A percentile compares a stretch with the other conserved stretches of the same genome.
These are phyloP conservation scores for Hyphantria cunea DNA, from an alignment of 1,140 invertebrate genomes.

Conservation along the genomic window DNA sequence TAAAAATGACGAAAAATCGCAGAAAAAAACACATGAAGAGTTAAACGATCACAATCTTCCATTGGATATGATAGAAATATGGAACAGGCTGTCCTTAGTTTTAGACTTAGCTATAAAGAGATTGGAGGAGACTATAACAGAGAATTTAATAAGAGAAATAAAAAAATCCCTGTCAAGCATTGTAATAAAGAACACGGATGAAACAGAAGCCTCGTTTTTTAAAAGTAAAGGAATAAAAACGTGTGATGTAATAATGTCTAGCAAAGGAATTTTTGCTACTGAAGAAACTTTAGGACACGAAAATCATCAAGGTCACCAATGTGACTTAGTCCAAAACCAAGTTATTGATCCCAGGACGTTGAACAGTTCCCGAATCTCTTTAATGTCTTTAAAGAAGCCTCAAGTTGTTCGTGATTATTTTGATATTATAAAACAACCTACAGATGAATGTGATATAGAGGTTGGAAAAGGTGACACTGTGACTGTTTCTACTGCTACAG, in stretches of 20 bases:
- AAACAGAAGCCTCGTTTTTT: constrained; percentile 2
- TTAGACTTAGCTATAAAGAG: constrained; percentile 55
- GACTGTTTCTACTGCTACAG: constrained; percentile 35
- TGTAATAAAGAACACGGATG: constrained; percentile 21
- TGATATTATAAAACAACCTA: constrained; percentile 45
- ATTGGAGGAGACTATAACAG: constrained; percentile 53
- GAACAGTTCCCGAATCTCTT: constrained; percentile 1
- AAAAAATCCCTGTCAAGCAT: constrained; percentile 43
- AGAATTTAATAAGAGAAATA: constrained; percentile 56
- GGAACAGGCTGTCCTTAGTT: constrained; percentile 49
- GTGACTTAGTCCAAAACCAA: constrained; percentile 50
- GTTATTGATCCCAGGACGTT: constrained; percentile 43
- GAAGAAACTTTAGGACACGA: constrained; percentile 18
- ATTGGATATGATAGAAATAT: constrained; percentile 46
- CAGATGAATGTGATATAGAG: constrained; percentile 15
- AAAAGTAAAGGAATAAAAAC: constrained; percentile 3
- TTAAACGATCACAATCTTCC: constrained; percentile 30
- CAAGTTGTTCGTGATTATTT: constrained; percentile 44
- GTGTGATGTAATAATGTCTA: background rate
- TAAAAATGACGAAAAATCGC: constrained; percentile 33
- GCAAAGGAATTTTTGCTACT: constrained; percentile 6
- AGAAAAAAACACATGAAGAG: constrained; percentile 45
- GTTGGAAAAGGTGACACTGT: constrained; percentile 38
- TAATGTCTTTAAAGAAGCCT: constrained; percentile 32
- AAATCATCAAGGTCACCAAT: constrained; percentile 47